A percentile compares a stretch with the other conserved stretches of the same genome.
These are phyloP conservation scores for Eulithis prunata DNA, from an alignment of 2,888 invertebrate genomes.

Conservation along the genomic window DNA sequence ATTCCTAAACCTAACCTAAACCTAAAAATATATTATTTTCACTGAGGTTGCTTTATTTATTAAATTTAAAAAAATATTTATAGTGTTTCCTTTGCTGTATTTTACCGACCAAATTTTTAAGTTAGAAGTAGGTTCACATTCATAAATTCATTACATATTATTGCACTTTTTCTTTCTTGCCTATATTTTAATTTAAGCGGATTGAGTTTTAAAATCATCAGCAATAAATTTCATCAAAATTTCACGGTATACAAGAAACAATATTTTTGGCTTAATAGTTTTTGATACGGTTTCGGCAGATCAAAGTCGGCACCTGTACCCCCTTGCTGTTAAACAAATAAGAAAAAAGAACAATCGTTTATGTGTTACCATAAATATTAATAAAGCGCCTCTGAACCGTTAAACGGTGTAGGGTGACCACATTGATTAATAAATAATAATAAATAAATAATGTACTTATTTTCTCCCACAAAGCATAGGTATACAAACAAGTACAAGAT, in stretches of 20 bases:
- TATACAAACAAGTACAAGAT: no score
- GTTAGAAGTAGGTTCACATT: no score
- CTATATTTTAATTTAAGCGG: constrained; percentile 1
- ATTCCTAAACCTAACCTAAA: no score
- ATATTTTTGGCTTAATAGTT: constrained; percentile 49
- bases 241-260: constrained; percentile 52
- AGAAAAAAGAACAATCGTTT: constrained; percentile 64
- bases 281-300: constrained; percentile 58
- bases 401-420: constrained; percentile 66
- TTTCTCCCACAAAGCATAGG: no score
- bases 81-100: no score
- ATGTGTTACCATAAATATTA: constrained; percentile 78
- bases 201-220: constrained; percentile 20
- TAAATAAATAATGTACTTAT: background rate
- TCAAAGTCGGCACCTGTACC: constrained; percentile 77
- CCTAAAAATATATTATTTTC: no score
- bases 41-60: no score
- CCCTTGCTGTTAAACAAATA: constrained; percentile 77
- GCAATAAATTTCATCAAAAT: constrained; percentile 57
- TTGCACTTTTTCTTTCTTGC: no score
- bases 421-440: constrained; percentile 1
- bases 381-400: constrained; percentile 70
- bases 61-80: no score
- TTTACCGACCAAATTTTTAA: no score
- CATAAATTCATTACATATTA: no score